Conservation (phyloP, 2,113 vertebrate genomes). For the Menidia beryllina region DNA sequence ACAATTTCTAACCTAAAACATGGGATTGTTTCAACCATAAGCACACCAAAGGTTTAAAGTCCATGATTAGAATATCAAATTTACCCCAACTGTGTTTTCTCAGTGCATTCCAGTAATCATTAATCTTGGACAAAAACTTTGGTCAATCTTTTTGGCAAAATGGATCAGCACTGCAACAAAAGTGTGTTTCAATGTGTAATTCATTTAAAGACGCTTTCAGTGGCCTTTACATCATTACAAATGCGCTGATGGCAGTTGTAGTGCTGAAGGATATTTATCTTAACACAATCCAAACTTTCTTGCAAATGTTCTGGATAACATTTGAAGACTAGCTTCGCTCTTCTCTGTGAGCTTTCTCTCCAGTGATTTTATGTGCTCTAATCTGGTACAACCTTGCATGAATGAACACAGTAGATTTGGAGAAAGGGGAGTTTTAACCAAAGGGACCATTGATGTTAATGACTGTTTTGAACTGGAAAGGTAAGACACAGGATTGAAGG, state of each 20-base stretch:
- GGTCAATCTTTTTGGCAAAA: neutral
- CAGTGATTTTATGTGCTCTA: slow-evolving; percentile 67
- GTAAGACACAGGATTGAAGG: slow-evolving; percentile 67
- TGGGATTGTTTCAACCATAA: too few species aligned
- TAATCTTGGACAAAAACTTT: too few species aligned
- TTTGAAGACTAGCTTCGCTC: slow-evolving; percentile 20
- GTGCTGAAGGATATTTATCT: neutral
- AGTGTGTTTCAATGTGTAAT: neutral
- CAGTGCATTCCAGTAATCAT: too few species aligned
- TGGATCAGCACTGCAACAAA: neutral
- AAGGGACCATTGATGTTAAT: slow-evolving; percentile 68
- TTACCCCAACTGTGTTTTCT: too few species aligned
- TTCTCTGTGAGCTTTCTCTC: slow-evolving; percentile 52
- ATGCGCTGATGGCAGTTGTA: neutral
- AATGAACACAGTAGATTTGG: slow-evolving; percentile 68
- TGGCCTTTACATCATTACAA: neutral
- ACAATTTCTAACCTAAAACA: too few species aligned
- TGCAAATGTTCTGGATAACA: slow-evolving; percentile 20
- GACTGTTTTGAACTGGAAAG: slow-evolving; percentile 66
- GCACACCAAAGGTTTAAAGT: too few species aligned
- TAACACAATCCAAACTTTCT: neutral
- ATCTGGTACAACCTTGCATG: slow-evolving; percentile 59
- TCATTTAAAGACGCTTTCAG: neutral
- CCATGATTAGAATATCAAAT: too few species aligned
- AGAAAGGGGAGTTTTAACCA: slow-evolving; percentile 68